A percentile compares a stretch with the other conserved stretches of the same genome.
Conservation (phyloP, 2,888 invertebrate genomes). For the Pseudoips prasinana region DNA sequence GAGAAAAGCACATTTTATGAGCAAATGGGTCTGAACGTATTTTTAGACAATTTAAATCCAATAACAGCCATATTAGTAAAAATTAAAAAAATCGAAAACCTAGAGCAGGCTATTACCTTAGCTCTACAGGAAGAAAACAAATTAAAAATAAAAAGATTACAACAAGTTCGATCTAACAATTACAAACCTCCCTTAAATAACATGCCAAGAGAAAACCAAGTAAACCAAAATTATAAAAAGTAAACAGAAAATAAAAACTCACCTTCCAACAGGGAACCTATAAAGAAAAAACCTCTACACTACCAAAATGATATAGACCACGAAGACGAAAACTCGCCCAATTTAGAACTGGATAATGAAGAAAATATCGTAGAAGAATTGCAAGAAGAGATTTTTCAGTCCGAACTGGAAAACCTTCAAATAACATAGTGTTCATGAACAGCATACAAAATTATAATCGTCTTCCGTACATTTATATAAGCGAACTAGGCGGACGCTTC, state of each 20-base stretch:
- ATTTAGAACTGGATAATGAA: not conserved
- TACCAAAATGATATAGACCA: conserved; percentile 6
- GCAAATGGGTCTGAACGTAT: conserved; percentile 24
- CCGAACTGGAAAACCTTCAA: not conserved
- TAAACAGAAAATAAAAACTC: too few species aligned
- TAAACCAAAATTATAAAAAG: conserved; percentile 2
- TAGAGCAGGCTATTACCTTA: too few species aligned
- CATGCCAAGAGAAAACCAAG: too few species aligned
- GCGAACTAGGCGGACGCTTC: conserved; percentile 26
- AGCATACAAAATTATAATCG: conserved; percentile 4
- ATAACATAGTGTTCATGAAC: too few species aligned
- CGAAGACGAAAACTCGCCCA: not conserved
- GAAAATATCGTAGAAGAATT: not conserved
- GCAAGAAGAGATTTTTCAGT: not conserved
- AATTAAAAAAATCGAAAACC: conserved; percentile 14
- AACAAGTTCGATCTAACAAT: conserved; percentile 26
- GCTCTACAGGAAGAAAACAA: too few species aligned
- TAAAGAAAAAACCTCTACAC: not conserved
- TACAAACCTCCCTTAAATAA: conserved; percentile 1
- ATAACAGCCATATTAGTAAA: too few species aligned
- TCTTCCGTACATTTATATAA: conserved; percentile 23
- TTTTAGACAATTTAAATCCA: conserved; percentile 23
- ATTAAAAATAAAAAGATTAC: too few species aligned
- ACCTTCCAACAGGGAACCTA: conserved; percentile 6
- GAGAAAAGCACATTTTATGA: conserved; percentile 15